These are phyloP conservation scores for Mylabris sibirica DNA, from an alignment of 2,888 invertebrate genomes.

Conservation along the genomic window DNA sequence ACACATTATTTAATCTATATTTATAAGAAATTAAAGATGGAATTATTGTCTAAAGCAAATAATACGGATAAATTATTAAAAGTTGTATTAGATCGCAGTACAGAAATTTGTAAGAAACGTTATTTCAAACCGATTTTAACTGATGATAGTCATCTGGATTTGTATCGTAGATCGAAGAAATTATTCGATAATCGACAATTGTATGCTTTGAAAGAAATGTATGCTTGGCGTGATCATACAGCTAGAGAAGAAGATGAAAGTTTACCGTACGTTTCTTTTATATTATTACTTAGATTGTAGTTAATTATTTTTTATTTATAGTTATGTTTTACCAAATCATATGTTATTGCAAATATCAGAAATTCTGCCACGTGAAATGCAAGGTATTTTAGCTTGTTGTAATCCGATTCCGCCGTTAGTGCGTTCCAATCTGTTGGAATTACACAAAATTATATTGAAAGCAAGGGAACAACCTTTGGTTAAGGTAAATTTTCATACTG, in stretches of 20 bases:
- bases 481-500: conserved; percentile 61
- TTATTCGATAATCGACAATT: conserved; percentile 86
- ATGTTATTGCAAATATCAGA: conserved; percentile 93
- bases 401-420: conserved; percentile 86
- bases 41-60: conserved; percentile 73
- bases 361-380: conserved; percentile 86
- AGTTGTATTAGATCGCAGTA: conserved; percentile 77
- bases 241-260: conserved; percentile 93
- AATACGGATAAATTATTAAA: conserved; percentile 68
- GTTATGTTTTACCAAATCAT: conserved; percentile 94
- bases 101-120: conserved; percentile 75
- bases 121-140: conserved; percentile 80
- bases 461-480: conserved; percentile 75
- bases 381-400: conserved; percentile 92
- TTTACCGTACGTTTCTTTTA: conserved; percentile 65
- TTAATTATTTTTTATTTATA: conserved; percentile 52
- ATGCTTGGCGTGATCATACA: conserved; percentile 85
- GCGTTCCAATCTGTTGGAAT: conserved; percentile 63
- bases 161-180: conserved; percentile 80
- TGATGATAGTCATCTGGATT: conserved; percentile 75
- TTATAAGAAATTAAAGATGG: conserved; percentile 80
- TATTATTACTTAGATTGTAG: neutral
- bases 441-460: conserved; percentile 73
- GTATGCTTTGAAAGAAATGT: conserved; percentile 81
- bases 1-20: conserved; percentile 94